phyloP scores from a whole-genome alignment of 2,797 vertebrate genomes.

The Chrosomus eos region DNA sequence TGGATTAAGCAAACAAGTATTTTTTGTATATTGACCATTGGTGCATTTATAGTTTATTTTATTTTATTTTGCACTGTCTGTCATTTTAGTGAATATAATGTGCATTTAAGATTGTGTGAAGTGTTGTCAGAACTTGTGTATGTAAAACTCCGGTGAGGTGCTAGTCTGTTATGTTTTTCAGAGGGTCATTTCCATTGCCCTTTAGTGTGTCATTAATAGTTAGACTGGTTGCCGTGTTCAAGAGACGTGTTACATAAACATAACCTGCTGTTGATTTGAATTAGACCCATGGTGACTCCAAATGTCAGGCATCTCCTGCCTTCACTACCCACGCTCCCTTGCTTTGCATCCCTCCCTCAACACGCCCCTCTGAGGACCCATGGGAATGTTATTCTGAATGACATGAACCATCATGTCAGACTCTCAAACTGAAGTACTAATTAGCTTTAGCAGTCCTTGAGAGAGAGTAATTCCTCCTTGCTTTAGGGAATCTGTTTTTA shows the following conservation, averaged over 20 bases:
- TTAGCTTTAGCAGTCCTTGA: conserved; percentile 36
- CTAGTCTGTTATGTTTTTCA: background rate
- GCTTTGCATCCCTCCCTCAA: conserved; percentile 4
- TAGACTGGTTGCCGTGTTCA: background rate
- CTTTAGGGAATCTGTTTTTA: conserved; percentile 28
- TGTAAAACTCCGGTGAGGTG: background rate
- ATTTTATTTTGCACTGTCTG: background rate
- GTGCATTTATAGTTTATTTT: background rate
- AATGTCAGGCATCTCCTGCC: conserved; percentile 25
- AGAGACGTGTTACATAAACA: conserved; percentile 20
- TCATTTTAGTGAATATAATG: background rate
- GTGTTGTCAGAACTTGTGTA: background rate
- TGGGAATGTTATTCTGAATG: background rate
- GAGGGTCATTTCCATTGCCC: background rate
- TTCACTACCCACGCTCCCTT: conserved; percentile 24
- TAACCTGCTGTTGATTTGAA: conserved; percentile 37
- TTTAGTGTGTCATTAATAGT: conserved; percentile 22
- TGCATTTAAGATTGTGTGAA: background rate
- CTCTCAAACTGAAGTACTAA: conserved; percentile 34
- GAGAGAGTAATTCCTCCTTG: conserved; percentile 36
- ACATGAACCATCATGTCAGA: conserved; percentile 36
- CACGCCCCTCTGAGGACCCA: conserved; percentile 18
- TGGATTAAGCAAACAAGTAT: background rate
- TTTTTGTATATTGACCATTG: background rate
- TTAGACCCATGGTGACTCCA: conserved; percentile 27